Conservation (phyloP, 2,113 vertebrate genomes). For the Entelurus aequoreus region DNA sequence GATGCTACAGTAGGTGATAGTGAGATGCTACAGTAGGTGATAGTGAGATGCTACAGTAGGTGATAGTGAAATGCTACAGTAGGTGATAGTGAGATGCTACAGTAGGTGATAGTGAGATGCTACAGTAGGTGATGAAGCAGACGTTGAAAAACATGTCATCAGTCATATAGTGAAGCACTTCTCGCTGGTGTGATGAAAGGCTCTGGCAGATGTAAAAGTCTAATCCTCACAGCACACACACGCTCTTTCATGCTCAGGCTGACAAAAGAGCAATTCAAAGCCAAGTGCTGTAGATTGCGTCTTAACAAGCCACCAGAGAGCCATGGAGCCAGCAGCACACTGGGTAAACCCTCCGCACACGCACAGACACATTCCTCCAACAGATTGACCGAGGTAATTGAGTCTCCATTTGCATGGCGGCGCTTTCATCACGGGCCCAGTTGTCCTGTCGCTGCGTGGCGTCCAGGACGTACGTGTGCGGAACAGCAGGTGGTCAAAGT, state of each 20-base stretch:
- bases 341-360: constrained; percentile 59
- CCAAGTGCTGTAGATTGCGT: constrained; percentile 91
- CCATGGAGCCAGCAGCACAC: constrained; percentile 80
- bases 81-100: no score
- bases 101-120: no score
- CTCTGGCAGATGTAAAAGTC: constrained; percentile 2
- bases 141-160: no score
- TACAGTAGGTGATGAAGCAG: no score
- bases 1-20: no score
- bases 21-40: no score
- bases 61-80: no score
- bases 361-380: constrained; percentile 72
- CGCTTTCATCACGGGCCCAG: constrained; percentile 62
- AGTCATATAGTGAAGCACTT: neutral
- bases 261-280: constrained; percentile 93
- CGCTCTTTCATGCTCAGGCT: constrained; percentile 39
- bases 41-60: no score
- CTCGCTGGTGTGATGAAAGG: neutral
- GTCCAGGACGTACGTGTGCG: constrained; percentile 42
- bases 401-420: constrained; percentile 84
- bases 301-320: constrained; percentile 96
- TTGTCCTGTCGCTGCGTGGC: constrained; percentile 11
- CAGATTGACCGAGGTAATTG: constrained; percentile 94
- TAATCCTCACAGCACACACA: constrained; percentile 27
- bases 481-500: constrained; percentile 43